Evolutionary conservation across 2,113 vertebrate species (phyloP).

Genomic region (Mus spicilegus): DNA sequence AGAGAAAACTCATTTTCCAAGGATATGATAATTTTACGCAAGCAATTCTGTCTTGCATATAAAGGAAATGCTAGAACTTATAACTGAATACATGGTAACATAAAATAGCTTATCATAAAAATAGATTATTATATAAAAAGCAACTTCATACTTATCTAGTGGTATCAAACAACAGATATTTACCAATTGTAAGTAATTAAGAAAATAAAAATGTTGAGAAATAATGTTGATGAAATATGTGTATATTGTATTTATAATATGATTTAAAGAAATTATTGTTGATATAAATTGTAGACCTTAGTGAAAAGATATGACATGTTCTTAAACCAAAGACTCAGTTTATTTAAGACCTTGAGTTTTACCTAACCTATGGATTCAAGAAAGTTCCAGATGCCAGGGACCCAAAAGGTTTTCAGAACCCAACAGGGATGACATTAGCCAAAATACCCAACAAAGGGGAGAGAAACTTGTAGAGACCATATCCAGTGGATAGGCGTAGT

Average conservation of each 20-base stretch:
- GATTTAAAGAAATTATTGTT: background rate
- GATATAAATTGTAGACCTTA: background rate
- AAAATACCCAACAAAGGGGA: no score
- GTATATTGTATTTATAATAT: background rate
- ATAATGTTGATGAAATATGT: background rate
- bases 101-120: background rate
- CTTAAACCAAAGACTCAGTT: background rate
- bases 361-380: background rate
- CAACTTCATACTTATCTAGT: background rate
- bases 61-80: background rate
- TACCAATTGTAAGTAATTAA: background rate
- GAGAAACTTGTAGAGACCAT: no score
- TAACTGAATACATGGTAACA: background rate
- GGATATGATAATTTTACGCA: background rate
- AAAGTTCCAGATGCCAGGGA: no score
- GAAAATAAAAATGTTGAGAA: conserved; percentile 27
- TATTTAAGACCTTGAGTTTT: background rate
- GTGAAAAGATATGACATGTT: background rate
- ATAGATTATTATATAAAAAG: background rate
- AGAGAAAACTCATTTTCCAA: conserved; percentile 2
- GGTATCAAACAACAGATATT: background rate
- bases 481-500: no score
- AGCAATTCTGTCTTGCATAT: conserved; percentile 7
- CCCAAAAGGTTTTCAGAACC: no score
- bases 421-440: no score